These are phyloP conservation scores for Ammospiza caudacuta DNA, from an alignment of 2,113 vertebrate genomes.

Conservation along the genomic window DNA sequence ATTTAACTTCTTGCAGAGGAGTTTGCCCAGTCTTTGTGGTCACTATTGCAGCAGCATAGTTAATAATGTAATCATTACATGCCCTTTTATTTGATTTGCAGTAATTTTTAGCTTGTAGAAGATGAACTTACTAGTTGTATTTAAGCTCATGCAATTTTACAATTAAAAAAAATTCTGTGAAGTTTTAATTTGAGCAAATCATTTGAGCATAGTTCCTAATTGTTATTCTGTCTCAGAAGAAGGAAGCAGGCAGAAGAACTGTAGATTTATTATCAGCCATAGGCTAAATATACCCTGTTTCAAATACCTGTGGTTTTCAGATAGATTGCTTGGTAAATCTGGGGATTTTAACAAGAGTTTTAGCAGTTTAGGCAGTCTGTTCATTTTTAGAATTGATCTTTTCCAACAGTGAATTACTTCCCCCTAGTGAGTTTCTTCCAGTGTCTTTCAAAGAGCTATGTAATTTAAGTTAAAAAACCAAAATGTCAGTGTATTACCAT, in stretches of 20 bases:
- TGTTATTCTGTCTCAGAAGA: background rate
- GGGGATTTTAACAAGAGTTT: background rate
- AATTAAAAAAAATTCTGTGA: background rate
- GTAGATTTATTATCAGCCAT: background rate
- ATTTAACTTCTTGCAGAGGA: background rate
- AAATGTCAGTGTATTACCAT: background rate
- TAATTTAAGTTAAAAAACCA: background rate
- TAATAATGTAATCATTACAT: background rate
- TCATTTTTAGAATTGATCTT: background rate
- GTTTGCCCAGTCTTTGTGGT: background rate
- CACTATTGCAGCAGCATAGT: background rate
- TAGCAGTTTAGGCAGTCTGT: background rate
- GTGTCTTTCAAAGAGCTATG: background rate
- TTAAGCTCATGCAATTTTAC: background rate
- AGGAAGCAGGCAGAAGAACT: background rate
- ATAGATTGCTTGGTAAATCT: background rate
- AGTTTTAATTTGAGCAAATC: background rate
- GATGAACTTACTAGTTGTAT: background rate
- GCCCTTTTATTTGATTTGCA: background rate
- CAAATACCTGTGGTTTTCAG: background rate
- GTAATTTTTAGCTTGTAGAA: background rate
- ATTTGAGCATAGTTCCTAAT: background rate
- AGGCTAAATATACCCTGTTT: background rate
- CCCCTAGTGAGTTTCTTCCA: background rate
- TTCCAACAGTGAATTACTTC: background rate